Percentiles rank a stretch among this genome's conserved stretches.
These are phyloP conservation scores for Hartigia nigra DNA, from an alignment of 2,888 invertebrate genomes.

Conservation along the genomic window DNA sequence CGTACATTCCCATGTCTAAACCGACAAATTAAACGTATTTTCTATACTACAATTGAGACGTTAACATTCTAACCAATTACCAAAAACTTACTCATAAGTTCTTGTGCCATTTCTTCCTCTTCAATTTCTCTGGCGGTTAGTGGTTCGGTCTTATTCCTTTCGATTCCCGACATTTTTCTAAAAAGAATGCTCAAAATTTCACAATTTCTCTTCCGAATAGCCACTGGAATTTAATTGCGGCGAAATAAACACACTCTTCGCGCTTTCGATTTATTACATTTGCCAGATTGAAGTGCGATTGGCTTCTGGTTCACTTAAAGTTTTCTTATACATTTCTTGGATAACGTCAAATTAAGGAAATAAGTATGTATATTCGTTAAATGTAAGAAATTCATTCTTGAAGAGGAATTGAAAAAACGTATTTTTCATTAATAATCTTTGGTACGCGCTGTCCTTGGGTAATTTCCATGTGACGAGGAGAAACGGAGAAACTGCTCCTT, in stretches of 20 bases:
- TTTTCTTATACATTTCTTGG: background rate
- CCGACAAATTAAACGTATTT: background rate
- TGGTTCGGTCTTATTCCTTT: background rate
- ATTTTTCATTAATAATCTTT: background rate
- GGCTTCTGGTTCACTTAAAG: background rate
- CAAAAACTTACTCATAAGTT: slow-evolving; percentile 21
- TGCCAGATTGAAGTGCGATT: background rate
- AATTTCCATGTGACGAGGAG: background rate
- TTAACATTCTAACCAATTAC: background rate
- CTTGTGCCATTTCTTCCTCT: slow-evolving; percentile 19
- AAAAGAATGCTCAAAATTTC: background rate
- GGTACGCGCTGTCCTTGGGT: background rate
- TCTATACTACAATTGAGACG: background rate
- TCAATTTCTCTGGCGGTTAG: slow-evolving; percentile 16
- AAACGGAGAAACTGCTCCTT: background rate
- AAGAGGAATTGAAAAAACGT: background rate
- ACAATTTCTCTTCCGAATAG: background rate
- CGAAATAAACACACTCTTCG: background rate
- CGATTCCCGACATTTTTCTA: slow-evolving; percentile 1
- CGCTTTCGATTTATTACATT: background rate
- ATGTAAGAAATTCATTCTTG: background rate
- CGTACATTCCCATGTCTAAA: slow-evolving; percentile 43
- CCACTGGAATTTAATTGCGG: background rate
- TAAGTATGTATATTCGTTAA: background rate
- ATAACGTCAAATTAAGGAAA: background rate